A percentile compares a stretch with the other conserved stretches of the same genome.
Conservation (phyloP, 2,888 invertebrate species). For the Steinernema scapterisci region DNA sequence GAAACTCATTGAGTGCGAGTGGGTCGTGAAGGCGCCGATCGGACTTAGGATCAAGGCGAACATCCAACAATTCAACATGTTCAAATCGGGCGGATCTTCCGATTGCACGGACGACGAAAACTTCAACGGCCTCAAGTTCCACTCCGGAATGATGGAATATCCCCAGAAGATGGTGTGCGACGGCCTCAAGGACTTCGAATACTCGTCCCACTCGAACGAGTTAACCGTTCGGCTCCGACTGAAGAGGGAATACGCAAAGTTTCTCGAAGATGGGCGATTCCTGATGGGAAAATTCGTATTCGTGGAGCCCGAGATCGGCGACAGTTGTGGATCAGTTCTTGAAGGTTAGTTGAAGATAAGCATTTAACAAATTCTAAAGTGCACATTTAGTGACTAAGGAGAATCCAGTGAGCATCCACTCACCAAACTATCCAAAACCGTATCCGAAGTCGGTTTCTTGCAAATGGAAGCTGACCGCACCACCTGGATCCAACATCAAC, state of each 20-base stretch:
- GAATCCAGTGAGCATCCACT: slow-evolving; percentile 40
- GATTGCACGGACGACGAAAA: neutral
- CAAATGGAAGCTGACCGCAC: slow-evolving; percentile 55
- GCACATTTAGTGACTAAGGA: slow-evolving; percentile 39
- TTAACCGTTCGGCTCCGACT: slow-evolving; percentile 48
- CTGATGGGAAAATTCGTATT: slow-evolving; percentile 30
- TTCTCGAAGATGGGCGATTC: neutral
- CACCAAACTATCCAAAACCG: slow-evolving; percentile 51
- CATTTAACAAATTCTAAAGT: neutral
- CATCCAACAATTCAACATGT: slow-evolving; percentile 38
- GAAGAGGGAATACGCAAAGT: neutral
- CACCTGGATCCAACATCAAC: slow-evolving; percentile 49
- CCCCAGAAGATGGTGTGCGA: slow-evolving; percentile 47
- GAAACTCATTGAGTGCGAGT: slow-evolving; percentile 53
- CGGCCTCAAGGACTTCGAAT: slow-evolving; percentile 37
- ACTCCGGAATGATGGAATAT: slow-evolving; percentile 49
- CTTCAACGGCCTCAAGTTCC: slow-evolving; percentile 44
- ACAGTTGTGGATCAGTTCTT: slow-evolving; percentile 40
- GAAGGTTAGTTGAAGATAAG: slow-evolving; percentile 10
- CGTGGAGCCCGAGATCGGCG: slow-evolving; percentile 26
- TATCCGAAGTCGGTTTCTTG: slow-evolving; percentile 52
- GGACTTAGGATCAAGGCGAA: slow-evolving; percentile 45
- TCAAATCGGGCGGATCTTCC: neutral
- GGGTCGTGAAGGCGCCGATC: slow-evolving; percentile 48
- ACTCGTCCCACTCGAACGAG: slow-evolving; percentile 51